Base-by-base conservation (phyloP, 2,113 vertebrate genomes). In the Fregata magnificens region DNA sequence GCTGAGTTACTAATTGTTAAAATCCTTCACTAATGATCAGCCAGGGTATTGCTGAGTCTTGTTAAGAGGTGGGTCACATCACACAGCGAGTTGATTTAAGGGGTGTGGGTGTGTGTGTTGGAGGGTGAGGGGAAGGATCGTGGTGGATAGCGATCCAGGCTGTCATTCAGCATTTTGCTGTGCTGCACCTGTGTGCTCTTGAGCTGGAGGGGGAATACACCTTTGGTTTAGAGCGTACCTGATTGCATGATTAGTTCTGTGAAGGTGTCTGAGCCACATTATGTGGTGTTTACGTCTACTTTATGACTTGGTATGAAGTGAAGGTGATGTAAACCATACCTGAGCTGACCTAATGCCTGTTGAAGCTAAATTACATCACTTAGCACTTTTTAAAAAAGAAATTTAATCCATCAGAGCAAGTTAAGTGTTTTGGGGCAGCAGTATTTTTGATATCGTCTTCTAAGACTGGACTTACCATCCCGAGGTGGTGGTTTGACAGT, bases 81-180 rank as follows among this genome's bases (percentile, higher is more conserved):
- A 0, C 25, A 2, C 0, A 8, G 38, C 4, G 8, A 34, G 28
- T 5, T 40, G 42, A 29, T 73, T 42, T 14, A 18, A 11, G n/a
- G 45, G 62, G 32, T 26, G 44, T 26, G 45, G 38, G 24, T 56
- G 65, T 2, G 6, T 28, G 36, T 65, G n/a, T 8, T 88, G 56
- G 29, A 29, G 44, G 28, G n/a, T 31, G 56, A 52, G 15, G 22
- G 18, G 29, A 4, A 24, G 11, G n/a, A 20, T 32, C 8, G 4
- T 2, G 28, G 10, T 7, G 17, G 18, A 12, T 11, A 11, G 18
- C 44, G n/a, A 9, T 69, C 24, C 22, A 24, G 9, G 16, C 17
- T 73, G n/a, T n/a, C 25, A 13, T 25, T 38, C 36, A 36, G 56
- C 52, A 7, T 18, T 44, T 8, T 11, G 5, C n/a, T 67, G 12